phyloP scores from a whole-genome alignment of 2,797 vertebrate genomes.

The Setipinna tenuifilis region DNA sequence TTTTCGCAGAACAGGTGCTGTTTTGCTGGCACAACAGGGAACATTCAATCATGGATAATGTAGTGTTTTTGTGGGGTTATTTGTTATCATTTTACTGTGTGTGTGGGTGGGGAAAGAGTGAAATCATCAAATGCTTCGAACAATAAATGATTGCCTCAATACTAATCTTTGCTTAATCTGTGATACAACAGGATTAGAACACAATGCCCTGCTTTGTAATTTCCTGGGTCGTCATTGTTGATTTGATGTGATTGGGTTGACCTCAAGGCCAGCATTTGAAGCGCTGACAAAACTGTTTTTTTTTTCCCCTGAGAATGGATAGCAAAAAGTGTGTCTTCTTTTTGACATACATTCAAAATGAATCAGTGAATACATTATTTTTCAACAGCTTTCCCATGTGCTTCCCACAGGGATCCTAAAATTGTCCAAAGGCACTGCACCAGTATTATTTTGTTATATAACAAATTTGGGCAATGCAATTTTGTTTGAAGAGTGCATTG shows the following conservation, averaged over 20 bases:
- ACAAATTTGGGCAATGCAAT: not conserved
- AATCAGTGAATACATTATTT: not conserved
- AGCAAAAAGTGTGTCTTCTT: not conserved
- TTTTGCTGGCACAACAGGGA: not conserved
- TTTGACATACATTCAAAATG: not conserved
- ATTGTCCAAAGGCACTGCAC: not conserved
- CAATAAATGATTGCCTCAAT: conserved; percentile 35
- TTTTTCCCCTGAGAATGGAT: not conserved
- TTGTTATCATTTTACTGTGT: not conserved
- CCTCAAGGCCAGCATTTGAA: not conserved
- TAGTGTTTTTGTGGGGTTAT: not conserved
- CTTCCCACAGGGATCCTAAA: not conserved
- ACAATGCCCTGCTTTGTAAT: conserved; percentile 28
- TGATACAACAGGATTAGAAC: conserved; percentile 44
- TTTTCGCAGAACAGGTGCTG: not conserved
- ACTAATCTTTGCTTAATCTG: conserved; percentile 45
- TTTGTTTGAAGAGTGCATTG: too few relatives aligned
- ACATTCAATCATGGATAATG: conserved; percentile 23
- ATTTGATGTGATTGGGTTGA: conserved; percentile 27
- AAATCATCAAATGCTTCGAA: not conserved
- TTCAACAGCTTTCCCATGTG: not conserved
- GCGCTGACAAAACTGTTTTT: not conserved
- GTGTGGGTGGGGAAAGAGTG: not conserved
- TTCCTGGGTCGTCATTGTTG: not conserved
- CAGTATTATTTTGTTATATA: not conserved